A percentile compares a stretch with the other conserved stretches of the same genome.
Evolutionary conservation across 2,113 vertebrate genomes (phyloP).

Genomic region (Colossoma macropomum): DNA sequence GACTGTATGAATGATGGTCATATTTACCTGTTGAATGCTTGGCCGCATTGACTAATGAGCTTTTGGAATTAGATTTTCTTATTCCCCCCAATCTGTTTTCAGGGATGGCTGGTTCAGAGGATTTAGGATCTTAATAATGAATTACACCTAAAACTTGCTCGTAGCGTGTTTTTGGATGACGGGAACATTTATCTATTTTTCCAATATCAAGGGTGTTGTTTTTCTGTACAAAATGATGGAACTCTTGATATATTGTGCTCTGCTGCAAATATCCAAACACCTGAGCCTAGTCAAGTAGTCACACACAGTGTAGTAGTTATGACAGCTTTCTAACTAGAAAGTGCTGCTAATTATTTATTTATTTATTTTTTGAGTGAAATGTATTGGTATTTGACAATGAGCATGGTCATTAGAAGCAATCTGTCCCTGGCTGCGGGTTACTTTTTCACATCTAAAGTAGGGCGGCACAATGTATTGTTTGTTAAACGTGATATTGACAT

Average conservation of each 20-base stretch:
- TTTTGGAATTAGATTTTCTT: conserved; percentile 65
- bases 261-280: conserved; percentile 7
- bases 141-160: conserved; percentile 29
- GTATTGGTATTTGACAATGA: too few species aligned
- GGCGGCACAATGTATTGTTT: too few species aligned
- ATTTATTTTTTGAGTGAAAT: too few species aligned
- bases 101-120: conserved; percentile 37
- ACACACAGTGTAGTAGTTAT: background rate
- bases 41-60: conserved; percentile 69
- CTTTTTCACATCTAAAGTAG: too few species aligned
- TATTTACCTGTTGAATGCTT: conserved; percentile 73
- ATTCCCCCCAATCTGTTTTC: conserved; percentile 54
- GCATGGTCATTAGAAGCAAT: too few species aligned
- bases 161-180: conserved; percentile 17
- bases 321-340: too few species aligned
- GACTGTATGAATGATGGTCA: conserved; percentile 68
- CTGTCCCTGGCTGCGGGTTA: too few species aligned
- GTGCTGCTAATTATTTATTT: too few species aligned
- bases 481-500: too few species aligned
- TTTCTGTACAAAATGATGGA: background rate
- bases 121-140: conserved; percentile 34
- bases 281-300: background rate
- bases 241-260: background rate
- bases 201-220: conserved; percentile 9
- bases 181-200: conserved; percentile 25